Evolutionary conservation across 2,888 invertebrate genomes (phyloP).

Genomic region (Sphaerophoria rueppellii): DNA sequence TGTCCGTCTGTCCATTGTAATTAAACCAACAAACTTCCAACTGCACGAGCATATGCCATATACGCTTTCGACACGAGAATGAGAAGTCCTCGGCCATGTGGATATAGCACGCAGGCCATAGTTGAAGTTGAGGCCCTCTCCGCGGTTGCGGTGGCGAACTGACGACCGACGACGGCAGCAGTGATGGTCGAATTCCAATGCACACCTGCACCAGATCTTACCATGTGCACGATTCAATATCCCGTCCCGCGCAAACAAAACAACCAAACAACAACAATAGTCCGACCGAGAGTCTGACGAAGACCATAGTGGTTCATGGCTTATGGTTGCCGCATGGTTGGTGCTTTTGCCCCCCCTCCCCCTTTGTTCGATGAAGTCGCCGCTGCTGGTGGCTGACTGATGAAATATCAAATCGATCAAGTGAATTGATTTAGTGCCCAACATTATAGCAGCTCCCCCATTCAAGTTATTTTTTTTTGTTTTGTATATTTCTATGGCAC

Average conservation of each 20-base stretch:
- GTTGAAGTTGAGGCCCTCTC: slow-evolving; percentile 68
- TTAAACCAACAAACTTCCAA: slow-evolving; percentile 73
- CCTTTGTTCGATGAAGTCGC: slow-evolving; percentile 30
- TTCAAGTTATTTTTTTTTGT: slow-evolving; percentile 28
- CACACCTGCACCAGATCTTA: slow-evolving; percentile 71
- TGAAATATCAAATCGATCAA: slow-evolving; percentile 73
- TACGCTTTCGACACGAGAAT: slow-evolving; percentile 72
- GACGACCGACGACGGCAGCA: background rate
- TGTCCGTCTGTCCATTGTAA: slow-evolving; percentile 70
- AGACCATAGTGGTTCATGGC: slow-evolving; percentile 57
- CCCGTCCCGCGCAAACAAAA: slow-evolving; percentile 34
- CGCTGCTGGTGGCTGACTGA: slow-evolving; percentile 69
- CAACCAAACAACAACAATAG: slow-evolving; percentile 59
- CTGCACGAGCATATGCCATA: slow-evolving; percentile 71
- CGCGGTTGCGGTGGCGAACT: slow-evolving; percentile 40
- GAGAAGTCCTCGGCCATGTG: slow-evolving; percentile 66
- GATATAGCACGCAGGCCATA: slow-evolving; percentile 68
- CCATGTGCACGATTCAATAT: slow-evolving; percentile 67
- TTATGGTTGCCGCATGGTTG: slow-evolving; percentile 43
- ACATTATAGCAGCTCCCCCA: slow-evolving; percentile 64
- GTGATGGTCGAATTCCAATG: slow-evolving; percentile 72
- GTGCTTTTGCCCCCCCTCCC: background rate
- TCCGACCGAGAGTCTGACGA: slow-evolving; percentile 61
- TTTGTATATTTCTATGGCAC: background rate
- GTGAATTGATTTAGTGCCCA: slow-evolving; percentile 73